Evolutionary conservation across 92 coral and sea anemone genomes (phyloP), one percentile per base, ranked within the genome.

Genomic region (Epizoanthus scotinus): DNA sequence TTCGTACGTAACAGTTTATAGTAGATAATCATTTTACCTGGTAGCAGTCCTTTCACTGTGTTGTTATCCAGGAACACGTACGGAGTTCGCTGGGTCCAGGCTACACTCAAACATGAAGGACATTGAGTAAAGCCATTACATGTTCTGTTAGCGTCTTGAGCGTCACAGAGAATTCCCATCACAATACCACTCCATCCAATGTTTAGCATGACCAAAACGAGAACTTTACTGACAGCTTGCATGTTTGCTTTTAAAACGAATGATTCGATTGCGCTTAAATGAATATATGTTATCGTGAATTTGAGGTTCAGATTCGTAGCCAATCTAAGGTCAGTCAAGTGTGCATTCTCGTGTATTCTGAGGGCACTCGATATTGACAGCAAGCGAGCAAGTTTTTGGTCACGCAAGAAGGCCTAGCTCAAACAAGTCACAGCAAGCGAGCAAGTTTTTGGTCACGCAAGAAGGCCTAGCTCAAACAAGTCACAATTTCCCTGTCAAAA

Each of bases 71-170:
- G 62, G 55, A 74, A 84, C 42, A 85, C 86, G 70, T 80, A 91
- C 1, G 96, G 96, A 10, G 73, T 83, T 67, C 96, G 82, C 47
- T 78, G 67, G 67, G 84, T 57, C 96, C 96, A 91, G 7, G 91
- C 74, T 36, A 91, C 89, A 0, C 54, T 83, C 20, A 89, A 62
- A 67, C 89, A 87, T 3, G 87, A 65, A 8, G 96, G 89, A 57
- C 96, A 91, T 56, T 38, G 8, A 3, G 61, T 21, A 38, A 31
- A 54, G 0, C 81, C 81, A 9, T 40, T 75, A 22, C 81, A 75
- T 57, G 68, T 75, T 75, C 67, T 75, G 68, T 75, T 59, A 8
- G 58, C 36, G 42, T 12, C 67, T 20, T 54, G 42, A 3, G 68
- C 29, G 22, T 24, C 66, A 38, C 81, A 59, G 21, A 2, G n/a